These are phyloP conservation scores for Alethe castanea DNA, from an alignment of 2,113 vertebrate genomes.

Conservation along the genomic window DNA sequence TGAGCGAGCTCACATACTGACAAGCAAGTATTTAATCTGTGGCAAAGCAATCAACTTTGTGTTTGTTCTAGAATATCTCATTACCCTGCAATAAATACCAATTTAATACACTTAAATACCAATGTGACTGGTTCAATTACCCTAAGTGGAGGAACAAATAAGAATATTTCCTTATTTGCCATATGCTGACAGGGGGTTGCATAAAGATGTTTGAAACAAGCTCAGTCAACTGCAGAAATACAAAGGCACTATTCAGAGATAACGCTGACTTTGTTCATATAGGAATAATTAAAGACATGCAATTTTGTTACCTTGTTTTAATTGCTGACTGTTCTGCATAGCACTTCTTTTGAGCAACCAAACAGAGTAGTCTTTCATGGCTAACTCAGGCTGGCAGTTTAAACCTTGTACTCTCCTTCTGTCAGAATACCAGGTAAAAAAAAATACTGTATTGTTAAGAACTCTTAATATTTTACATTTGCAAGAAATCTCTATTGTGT, in stretches of 20 bases:
- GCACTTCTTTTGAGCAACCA: background rate
- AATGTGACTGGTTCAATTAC: slow-evolving; percentile 10
- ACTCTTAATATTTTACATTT: background rate
- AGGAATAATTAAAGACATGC: slow-evolving; percentile 61
- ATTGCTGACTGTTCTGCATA: slow-evolving; percentile 37
- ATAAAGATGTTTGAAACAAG: slow-evolving; percentile 52
- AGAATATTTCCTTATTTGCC: slow-evolving; percentile 58
- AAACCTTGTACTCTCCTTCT: background rate
- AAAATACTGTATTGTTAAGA: slow-evolving; percentile 9
- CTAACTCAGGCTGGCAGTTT: slow-evolving; percentile 9
- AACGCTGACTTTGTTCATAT: slow-evolving; percentile 33
- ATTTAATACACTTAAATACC: slow-evolving; percentile 38
- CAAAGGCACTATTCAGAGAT: slow-evolving; percentile 59
- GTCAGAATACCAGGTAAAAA: background rate
- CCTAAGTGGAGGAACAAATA: slow-evolving; percentile 41
- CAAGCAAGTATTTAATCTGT: slow-evolving; percentile 22
- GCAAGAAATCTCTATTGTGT: background rate
- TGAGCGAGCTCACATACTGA: background rate
- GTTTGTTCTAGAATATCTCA: slow-evolving; percentile 50
- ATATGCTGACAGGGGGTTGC: slow-evolving; percentile 36
- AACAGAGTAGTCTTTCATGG: slow-evolving; percentile 28
- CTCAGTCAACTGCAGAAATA: slow-evolving; percentile 57
- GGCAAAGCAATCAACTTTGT: slow-evolving; percentile 30
- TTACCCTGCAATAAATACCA: slow-evolving; percentile 40
- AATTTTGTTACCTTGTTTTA: slow-evolving; percentile 63